These are phyloP conservation scores for Ploceus nigricollis DNA, from an alignment of 2,113 vertebrate genomes.

Conservation along the genomic window DNA sequence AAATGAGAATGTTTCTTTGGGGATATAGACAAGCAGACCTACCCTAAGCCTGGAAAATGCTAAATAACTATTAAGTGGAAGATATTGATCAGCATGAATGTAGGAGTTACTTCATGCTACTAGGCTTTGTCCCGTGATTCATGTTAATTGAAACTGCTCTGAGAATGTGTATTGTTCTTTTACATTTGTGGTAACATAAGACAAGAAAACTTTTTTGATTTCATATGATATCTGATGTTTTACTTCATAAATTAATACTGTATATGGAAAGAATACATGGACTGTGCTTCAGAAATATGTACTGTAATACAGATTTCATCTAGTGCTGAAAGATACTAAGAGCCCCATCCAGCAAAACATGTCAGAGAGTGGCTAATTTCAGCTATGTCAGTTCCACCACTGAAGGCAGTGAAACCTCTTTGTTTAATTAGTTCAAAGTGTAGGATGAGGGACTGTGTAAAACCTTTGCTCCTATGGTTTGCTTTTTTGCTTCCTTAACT, in stretches of 20 bases:
- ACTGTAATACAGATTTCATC: neutral
- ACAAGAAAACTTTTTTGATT: neutral
- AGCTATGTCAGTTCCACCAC: neutral
- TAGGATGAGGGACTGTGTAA: neutral
- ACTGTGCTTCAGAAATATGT: neutral
- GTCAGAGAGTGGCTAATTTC: neutral
- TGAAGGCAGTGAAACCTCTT: neutral
- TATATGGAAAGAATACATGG: neutral
- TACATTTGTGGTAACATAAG: neutral
- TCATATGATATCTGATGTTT: neutral
- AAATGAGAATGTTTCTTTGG: neutral
- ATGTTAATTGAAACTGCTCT: neutral
- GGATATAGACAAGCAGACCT: neutral
- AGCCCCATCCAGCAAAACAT: neutral
- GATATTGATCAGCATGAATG: neutral
- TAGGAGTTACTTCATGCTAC: neutral
- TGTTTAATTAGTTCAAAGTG: neutral
- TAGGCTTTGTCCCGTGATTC: neutral
- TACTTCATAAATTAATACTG: neutral
- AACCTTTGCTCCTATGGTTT: neutral
- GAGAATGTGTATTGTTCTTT: neutral
- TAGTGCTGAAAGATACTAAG: neutral
- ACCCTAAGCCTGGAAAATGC: neutral
- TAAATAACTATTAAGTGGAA: neutral
- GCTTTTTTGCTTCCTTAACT: neutral